These are phyloP conservation scores for Caretta caretta DNA, from an alignment of 2,113 vertebrate genomes.

Conservation along the genomic window DNA sequence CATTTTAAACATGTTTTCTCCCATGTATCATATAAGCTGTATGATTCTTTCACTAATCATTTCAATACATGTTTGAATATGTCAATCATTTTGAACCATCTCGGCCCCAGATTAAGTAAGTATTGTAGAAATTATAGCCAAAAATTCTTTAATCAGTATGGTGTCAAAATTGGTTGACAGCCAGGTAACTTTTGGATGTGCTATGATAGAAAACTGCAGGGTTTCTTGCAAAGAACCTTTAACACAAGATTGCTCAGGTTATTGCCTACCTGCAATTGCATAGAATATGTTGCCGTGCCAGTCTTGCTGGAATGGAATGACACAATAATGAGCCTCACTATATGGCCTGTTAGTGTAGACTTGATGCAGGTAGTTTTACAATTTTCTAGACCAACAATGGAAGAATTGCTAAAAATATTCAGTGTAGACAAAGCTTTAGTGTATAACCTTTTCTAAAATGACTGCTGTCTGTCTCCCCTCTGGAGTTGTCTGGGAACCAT, in stretches of 20 bases:
- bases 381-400: background rate
- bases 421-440: accelerated
- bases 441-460: background rate
- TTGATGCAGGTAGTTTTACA: background rate
- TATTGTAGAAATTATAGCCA: background rate
- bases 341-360: background rate
- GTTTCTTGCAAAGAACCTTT: background rate
- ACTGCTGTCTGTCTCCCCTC: background rate
- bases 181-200: background rate
- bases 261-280: no score
- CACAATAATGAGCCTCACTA: background rate
- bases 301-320: background rate
- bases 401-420: background rate
- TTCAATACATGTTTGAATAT: background rate
- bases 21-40: background rate
- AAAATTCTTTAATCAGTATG: background rate
- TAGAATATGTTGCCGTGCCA: background rate
- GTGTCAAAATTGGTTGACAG: background rate
- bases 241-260: background rate
- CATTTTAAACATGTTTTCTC: background rate
- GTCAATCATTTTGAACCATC: background rate
- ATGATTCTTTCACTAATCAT: background rate
- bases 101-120: background rate
- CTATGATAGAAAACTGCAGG: background rate
- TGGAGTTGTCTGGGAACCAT: background rate